Evolutionary conservation across 2,888 invertebrate genomes (phyloP), one percentile per base, ranked within the genome.

Genomic region (Temnothorax ravouxi): DNA sequence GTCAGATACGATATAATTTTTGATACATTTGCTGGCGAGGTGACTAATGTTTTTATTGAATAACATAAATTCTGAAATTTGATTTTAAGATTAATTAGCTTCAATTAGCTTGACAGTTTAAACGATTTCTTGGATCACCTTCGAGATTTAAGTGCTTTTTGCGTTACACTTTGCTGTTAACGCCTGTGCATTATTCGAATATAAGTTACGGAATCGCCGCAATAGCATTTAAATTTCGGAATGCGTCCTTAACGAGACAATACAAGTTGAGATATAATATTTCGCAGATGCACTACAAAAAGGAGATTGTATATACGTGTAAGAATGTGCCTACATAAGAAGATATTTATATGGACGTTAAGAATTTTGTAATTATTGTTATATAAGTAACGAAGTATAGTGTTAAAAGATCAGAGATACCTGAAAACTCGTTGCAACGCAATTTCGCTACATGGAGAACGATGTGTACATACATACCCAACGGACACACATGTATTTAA

Each of bases 341-440:
- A 86, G 84, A 90, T 91, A 93, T 92, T 91, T 92, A 92, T 93
- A 92, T 90, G 86, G 84, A 90, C 75, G 87, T 90, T 89, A 88
- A 91, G 92, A 92, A 90, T 93, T 93, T 93, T 93, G 92, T 93
- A 94, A 93, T 91, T 92, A 91, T 89, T 88, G 88, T 90, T 87
- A 79, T 86, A 81, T 85, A 87, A 88, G 79, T 84, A 86, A 86
- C 72, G 85, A 88, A 85, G 86, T 87, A 69, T 87, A 87, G 87
- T 86, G 87, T 86, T 91, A 86, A 90, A 90, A 72, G 9, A 85
- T 90, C 83, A 86, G 88, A 92, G 89, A 88, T 87, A 87, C 88
- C 87, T 88, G 88, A 89, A 62, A 85, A 74, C 66, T 84, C 64
- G 72, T 86, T 90, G 83, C 75, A 59, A 67, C 79, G 77, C 80